Evolutionary conservation across 2,113 vertebrate genomes (phyloP).

Genomic region (Paraplagusia blochii): DNA sequence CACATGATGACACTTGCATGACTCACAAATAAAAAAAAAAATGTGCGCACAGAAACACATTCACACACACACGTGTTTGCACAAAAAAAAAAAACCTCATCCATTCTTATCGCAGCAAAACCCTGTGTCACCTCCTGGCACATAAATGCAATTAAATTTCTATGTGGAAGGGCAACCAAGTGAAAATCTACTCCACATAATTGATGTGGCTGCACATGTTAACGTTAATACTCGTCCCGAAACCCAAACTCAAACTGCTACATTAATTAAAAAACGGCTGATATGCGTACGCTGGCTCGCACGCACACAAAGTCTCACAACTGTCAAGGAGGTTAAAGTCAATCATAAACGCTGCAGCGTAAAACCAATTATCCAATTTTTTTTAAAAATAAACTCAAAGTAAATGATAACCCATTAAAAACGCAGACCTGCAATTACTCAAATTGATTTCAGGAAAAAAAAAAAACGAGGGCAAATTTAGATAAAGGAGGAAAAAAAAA

Average conservation of each 20-base stretch:
- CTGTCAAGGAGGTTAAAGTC: constrained; percentile 7
- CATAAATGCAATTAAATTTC: constrained; percentile 68
- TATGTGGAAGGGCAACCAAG: constrained; percentile 63
- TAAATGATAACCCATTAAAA: constrained; percentile 21
- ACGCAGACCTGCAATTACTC: no score
- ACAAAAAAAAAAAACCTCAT: constrained; percentile 31
- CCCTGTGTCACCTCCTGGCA: constrained; percentile 66
- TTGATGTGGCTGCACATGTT: constrained; percentile 58
- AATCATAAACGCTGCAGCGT: constrained; percentile 4
- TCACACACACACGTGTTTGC: background rate
- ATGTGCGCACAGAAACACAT: background rate
- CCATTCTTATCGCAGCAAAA: constrained; percentile 63
- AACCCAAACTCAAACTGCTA: constrained; percentile 26
- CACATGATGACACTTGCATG: constrained; percentile 5
- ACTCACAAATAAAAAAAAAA: constrained; percentile 21
- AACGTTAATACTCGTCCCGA: constrained; percentile 56
- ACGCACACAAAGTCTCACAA: constrained; percentile 12
- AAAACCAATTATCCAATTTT: constrained; percentile 40
- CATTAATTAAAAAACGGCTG: constrained; percentile 46
- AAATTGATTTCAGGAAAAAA: background rate
- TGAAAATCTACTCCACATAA: constrained; percentile 65
- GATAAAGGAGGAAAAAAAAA: background rate
- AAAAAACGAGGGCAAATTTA: background rate
- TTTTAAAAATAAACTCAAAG: constrained; percentile 33
- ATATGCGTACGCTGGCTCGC: background rate